Percentiles rank a stretch among this genome's conserved stretches.
Conservation (phyloP, 2,888 invertebrate species). For the Lasioglossum leucozonium region DNA sequence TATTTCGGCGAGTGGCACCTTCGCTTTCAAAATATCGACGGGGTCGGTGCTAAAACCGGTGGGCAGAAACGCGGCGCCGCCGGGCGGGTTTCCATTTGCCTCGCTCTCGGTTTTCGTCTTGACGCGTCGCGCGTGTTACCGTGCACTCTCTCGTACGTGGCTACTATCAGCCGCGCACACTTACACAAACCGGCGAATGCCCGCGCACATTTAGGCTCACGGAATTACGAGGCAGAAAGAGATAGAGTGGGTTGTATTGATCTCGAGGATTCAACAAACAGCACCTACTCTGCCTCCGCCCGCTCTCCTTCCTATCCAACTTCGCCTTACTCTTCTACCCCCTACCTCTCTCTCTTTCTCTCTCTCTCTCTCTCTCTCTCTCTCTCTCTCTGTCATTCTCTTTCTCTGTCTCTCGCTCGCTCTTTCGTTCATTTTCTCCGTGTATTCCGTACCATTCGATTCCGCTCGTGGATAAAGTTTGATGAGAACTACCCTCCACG, state of each 20-base stretch:
- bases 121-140: conserved; percentile 34
- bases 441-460: conserved; percentile 63
- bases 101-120: conserved; percentile 36
- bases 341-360: conserved; percentile 47
- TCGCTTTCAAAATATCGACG: conserved; percentile 55
- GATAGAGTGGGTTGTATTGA: conserved; percentile 81
- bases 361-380: conserved; percentile 49
- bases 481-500: conserved; percentile 61
- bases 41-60: conserved; percentile 39
- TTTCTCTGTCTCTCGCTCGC: conserved; percentile 54
- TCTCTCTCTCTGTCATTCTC: conserved; percentile 42
- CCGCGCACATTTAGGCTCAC: conserved; percentile 62
- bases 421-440: conserved; percentile 42
- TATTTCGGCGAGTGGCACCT: conserved; percentile 17
- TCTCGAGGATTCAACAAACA: conserved; percentile 83
- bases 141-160: conserved; percentile 7
- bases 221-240: conserved; percentile 73
- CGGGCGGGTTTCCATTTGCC: conserved; percentile 43
- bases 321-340: conserved; percentile 66
- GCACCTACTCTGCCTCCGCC: conserved; percentile 76
- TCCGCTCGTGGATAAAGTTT: conserved; percentile 64
- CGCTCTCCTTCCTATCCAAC: conserved; percentile 70
- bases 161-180: not conserved
- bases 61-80: conserved; percentile 17
- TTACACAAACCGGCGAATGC: conserved; percentile 26